A percentile compares a stretch with the other conserved stretches of the same genome.
These are phyloP conservation scores for Tyria jacobaeae DNA, from an alignment of 2,888 invertebrate species.

Conservation along the genomic window DNA sequence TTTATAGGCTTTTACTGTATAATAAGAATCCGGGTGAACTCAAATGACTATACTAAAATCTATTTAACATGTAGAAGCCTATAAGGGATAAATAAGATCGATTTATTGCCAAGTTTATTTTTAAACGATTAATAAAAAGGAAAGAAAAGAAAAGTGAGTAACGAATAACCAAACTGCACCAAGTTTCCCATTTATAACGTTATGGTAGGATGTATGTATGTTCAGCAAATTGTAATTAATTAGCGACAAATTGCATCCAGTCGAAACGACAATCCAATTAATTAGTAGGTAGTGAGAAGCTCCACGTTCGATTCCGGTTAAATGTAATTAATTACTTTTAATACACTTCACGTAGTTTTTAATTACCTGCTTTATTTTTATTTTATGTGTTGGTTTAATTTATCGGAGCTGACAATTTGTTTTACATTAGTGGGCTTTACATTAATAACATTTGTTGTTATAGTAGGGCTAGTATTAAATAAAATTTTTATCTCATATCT, in stretches of 20 bases:
- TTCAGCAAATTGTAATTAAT: slow-evolving; percentile 30
- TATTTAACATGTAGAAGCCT: no score
- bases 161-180: no score
- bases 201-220: slow-evolving; percentile 1
- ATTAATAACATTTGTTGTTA: not conserved
- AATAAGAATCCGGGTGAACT: no score
- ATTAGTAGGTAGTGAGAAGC: slow-evolving; percentile 27
- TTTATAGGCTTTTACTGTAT: no score
- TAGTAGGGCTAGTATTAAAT: no score
- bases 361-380: not conserved
- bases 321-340: slow-evolving; percentile 18
- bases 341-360: slow-evolving; percentile 2
- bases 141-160: no score
- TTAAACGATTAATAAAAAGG: no score
- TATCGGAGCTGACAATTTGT: not conserved
- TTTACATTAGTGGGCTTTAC: not conserved
- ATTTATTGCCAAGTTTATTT: no score
- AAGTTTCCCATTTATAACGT: no score
- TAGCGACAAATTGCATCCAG: slow-evolving; percentile 29
- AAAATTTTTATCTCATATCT: no score
- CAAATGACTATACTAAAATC: no score
- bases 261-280: slow-evolving; percentile 35
- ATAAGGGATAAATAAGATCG: no score
- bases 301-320: slow-evolving; percentile 15
- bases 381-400: not conserved